Evolutionary conservation across 2,888 invertebrate species (phyloP), one percentile per base, ranked within the genome.

Genomic region (Siphlonurus alternatus): DNA sequence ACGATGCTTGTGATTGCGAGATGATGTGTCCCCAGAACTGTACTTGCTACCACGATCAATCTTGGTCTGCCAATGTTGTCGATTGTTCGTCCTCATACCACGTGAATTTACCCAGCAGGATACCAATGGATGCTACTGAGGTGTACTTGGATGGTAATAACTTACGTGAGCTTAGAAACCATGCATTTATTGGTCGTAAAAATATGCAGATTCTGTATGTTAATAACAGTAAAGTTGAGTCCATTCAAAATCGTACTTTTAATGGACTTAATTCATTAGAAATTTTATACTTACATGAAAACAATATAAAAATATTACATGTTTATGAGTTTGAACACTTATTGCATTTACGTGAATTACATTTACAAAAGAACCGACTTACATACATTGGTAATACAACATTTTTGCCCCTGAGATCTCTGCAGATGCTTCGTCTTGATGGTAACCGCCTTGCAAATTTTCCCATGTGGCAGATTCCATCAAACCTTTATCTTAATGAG

Each of bases 111-210:
- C 90, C 90, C 22, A 86, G 88, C 68, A 84, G 86, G 77, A 88
- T 93, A 73, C 93, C 93, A 10, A 92, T 93, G 90, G 90, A 91
- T 73, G 88, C 91, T 66, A 91, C 92, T n/a, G 86, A 89, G 73
- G 80, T 93, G 68, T 89, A 89, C 73, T 79, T 93, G 67, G 91
- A 91, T 74, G 91, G 91, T 67, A 90, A 92, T 76, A 83, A 88
- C 74, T 80, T 93, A 70, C 82, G 84, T 71, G 79, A 83, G 65
- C 80, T 93, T 64, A 83, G 85, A 69, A 87, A 88, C 75, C 90
- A 91, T 77, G 87, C 89, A 56, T 92, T 93, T 76, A 88, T 93
- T 70, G 92, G 90, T 2, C 81, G 90, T 68, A 90, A 89, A 77
- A 83, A 86, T 70, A 78, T 91, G 66, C 84, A 85, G 73, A 81